A percentile compares a stretch with the other conserved stretches of the same genome.
These are phyloP conservation scores for Rallus limicola DNA, from an alignment of 2,113 vertebrate genomes.

Conservation along the genomic window DNA sequence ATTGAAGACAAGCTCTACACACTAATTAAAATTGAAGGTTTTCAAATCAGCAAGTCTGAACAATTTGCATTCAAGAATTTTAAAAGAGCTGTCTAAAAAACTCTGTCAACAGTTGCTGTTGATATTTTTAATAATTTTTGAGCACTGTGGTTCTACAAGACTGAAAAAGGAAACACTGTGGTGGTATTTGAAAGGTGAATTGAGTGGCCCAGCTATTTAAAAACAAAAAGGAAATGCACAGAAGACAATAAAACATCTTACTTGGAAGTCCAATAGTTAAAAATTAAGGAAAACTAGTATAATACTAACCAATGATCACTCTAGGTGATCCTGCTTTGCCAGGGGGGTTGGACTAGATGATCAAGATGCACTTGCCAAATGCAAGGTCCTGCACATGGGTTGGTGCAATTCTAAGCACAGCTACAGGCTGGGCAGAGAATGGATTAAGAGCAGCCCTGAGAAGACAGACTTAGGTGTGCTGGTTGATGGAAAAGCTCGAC, in stretches of 20 bases:
- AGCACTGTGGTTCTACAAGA: not conserved
- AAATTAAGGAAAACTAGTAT: not conserved
- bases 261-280: not conserved
- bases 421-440: too few relatives aligned
- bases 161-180: not conserved
- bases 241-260: not conserved
- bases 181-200: not conserved
- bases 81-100: not conserved
- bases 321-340: too few relatives aligned
- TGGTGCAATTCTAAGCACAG: too few relatives aligned
- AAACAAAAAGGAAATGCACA: not conserved
- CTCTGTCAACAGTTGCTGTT: not conserved
- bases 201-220: not conserved
- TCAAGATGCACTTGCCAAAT: too few relatives aligned
- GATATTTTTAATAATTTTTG: not conserved
- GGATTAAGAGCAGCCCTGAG: too few relatives aligned
- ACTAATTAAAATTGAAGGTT: constrained; percentile 4
- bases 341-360: too few relatives aligned
- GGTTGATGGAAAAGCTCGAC: too few relatives aligned
- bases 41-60: not conserved
- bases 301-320: not conserved
- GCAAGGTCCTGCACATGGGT: too few relatives aligned
- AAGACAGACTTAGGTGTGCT: too few relatives aligned
- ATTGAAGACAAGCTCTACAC: not conserved
- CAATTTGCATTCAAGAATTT: not conserved